Evolutionary conservation across 2,113 vertebrate genomes (phyloP).

Genomic region (Eudyptes chrysolophus): DNA sequence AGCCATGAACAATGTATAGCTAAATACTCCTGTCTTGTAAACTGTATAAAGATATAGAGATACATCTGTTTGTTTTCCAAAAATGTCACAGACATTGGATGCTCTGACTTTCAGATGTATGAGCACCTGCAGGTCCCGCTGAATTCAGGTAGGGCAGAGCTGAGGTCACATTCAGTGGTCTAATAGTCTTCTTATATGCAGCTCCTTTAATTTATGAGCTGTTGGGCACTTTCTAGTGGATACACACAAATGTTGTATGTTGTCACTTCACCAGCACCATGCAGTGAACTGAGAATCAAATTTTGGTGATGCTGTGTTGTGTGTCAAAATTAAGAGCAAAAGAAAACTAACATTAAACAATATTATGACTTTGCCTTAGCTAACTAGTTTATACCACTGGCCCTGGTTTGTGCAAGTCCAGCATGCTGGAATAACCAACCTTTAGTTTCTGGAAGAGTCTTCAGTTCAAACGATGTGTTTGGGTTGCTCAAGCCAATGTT

Average conservation of each 20-base stretch:
- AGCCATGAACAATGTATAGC: not conserved
- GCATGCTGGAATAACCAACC: conserved; percentile 58
- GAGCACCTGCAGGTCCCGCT: not conserved
- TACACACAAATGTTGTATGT: not conserved
- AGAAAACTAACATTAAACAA: not conserved
- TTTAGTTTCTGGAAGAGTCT: conserved; percentile 76
- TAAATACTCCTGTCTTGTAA: not conserved
- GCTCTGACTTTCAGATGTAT: not conserved
- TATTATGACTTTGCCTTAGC: not conserved
- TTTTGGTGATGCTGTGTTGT: not conserved
- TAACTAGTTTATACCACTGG: not conserved
- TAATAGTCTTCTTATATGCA: not conserved
- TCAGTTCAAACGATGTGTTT: conserved; percentile 69
- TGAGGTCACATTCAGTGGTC: not conserved
- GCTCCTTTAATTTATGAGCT: not conserved
- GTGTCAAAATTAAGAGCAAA: not conserved
- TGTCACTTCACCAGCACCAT: not conserved
- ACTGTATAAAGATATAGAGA: not conserved
- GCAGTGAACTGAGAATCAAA: not conserved
- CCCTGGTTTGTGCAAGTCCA: not conserved
- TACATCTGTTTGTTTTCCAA: not conserved
- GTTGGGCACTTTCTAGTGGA: not conserved
- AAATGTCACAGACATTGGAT: not conserved
- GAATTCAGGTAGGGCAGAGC: not conserved
- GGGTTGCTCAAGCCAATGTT: conserved; percentile 81